Percentiles rank a stretch among this genome's conserved stretches.
Conservation (phyloP, 2,797 vertebrate genomes). For the Manis pentadactyla region DNA sequence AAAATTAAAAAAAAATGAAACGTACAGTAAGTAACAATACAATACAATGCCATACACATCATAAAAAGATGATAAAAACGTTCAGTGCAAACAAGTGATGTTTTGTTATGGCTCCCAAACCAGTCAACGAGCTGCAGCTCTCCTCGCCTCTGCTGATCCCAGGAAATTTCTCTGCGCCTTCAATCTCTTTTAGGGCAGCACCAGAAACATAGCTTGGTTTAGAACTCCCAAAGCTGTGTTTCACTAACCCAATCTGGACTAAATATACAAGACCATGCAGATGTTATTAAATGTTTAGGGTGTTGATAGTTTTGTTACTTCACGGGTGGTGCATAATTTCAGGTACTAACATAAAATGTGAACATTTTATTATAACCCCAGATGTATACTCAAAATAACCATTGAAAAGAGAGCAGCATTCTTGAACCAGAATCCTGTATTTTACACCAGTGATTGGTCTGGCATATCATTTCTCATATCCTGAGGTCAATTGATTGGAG, state of each 20-base stretch:
- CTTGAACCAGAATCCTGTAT: slow-evolving; percentile 8
- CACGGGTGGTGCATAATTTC: slow-evolving; percentile 49
- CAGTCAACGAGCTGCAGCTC: background rate
- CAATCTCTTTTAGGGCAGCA: background rate
- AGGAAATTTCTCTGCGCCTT: background rate
- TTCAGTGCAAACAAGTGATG: background rate
- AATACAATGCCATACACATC: background rate
- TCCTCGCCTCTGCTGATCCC: background rate
- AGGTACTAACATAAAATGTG: background rate
- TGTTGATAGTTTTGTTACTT: background rate
- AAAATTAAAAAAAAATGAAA: background rate
- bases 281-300: background rate
- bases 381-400: slow-evolving; percentile 23
- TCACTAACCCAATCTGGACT: background rate
- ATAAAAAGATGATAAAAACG: background rate
- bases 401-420: background rate
- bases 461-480: background rate
- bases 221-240: background rate
- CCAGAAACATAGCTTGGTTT: background rate
- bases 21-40: background rate
- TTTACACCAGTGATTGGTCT: background rate
- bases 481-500: background rate
- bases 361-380: slow-evolving; percentile 6
- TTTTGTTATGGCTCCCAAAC: background rate
- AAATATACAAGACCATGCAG: background rate